Evolutionary conservation across 2,113 vertebrate genomes (phyloP).

Genomic region (Baryphthengus martii): DNA sequence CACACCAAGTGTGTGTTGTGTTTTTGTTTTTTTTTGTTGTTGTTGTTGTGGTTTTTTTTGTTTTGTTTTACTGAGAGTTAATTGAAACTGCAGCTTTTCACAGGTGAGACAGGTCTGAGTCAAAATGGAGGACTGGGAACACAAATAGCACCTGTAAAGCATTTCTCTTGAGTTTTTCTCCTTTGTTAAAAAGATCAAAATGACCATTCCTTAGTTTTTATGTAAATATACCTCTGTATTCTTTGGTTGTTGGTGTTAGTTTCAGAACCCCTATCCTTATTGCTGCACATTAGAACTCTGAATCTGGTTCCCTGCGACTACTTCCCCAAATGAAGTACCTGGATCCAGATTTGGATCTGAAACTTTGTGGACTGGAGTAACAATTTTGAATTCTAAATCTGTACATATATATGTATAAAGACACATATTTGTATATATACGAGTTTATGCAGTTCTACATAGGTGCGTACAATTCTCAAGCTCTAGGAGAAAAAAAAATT

Average conservation of each 20-base stretch:
- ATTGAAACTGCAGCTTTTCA: not conserved
- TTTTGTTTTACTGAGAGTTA: not conserved
- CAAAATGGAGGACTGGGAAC: not conserved
- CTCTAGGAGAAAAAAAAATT: not conserved
- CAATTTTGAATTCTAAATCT: not conserved
- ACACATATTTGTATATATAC: not conserved
- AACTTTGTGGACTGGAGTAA: not conserved
- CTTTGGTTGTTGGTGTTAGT: not conserved
- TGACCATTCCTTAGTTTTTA: not conserved
- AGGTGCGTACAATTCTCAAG: not conserved
- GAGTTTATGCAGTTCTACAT: not conserved
- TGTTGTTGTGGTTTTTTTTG: too few species aligned
- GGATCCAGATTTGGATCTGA: not conserved
- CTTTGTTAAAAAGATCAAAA: not conserved
- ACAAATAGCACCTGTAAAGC: not conserved
- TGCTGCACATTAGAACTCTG: not conserved
- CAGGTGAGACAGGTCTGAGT: not conserved
- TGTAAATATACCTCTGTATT: not conserved
- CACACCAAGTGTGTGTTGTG: not conserved
- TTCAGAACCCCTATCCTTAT: not conserved
- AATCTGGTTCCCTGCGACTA: not conserved
- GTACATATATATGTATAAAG: too few species aligned
- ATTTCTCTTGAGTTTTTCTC: not conserved
- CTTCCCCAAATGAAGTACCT: not conserved
- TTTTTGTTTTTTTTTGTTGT: too few species aligned